Conservation (phyloP, 2,113 vertebrate genomes). For the Podarcis muralis region DNA sequence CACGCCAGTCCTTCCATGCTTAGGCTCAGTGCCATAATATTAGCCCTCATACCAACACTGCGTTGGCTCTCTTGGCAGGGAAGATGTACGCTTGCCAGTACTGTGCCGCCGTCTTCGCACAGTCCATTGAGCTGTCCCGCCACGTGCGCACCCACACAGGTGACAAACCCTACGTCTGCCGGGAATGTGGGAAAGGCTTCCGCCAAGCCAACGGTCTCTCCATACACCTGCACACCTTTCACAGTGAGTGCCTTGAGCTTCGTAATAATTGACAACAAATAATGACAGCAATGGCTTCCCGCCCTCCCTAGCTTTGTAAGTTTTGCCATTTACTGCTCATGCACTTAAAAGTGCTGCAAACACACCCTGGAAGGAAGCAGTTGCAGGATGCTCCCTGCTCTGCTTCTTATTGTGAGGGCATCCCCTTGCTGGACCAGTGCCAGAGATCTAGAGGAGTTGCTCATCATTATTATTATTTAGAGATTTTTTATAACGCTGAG, state of each 20-base stretch:
- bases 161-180: constrained; percentile 88
- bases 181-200: constrained; percentile 91
- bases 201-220: constrained; percentile 89
- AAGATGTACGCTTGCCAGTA: constrained; percentile 92
- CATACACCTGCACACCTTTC: constrained; percentile 86
- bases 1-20: not conserved
- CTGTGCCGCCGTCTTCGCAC: constrained; percentile 86
- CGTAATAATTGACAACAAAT: no score
- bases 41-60: no score
- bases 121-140: constrained; percentile 87
- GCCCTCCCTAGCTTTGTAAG: not conserved
- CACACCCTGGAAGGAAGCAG: no score
- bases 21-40: not conserved
- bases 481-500: no score
- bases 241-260: constrained; percentile 77
- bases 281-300: no score
- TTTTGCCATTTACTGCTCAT: not conserved
- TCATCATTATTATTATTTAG: not conserved
- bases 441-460: not conserved
- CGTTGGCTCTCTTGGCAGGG: constrained; percentile 68
- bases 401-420: not conserved
- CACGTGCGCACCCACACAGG: constrained; percentile 89
- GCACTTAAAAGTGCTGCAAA: not conserved
- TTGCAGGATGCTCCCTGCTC: no score
- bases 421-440: not conserved